Evolutionary conservation across 2,113 vertebrate species (phyloP).

Genomic region (Progne subis): DNA sequence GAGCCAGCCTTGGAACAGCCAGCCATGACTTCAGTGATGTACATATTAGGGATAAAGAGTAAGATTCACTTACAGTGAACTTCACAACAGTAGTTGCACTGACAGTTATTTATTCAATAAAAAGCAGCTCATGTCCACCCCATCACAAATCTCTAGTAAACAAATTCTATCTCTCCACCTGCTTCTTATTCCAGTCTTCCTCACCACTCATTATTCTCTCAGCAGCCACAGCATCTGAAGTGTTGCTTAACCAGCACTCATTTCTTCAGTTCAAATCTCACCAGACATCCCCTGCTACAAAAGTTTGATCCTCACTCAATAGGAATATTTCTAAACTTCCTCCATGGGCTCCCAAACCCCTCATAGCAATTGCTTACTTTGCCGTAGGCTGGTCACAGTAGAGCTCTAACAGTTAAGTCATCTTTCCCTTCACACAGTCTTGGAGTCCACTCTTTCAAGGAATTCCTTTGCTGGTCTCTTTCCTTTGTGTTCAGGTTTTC

Average conservation of each 20-base stretch:
- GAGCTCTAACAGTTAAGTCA: not conserved
- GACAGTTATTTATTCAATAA: conserved; percentile 8
- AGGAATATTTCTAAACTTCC: not conserved
- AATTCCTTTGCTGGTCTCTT: not conserved
- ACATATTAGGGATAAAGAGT: not conserved
- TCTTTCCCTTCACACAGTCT: not conserved
- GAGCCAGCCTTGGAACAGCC: not conserved
- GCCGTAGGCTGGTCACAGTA: not conserved
- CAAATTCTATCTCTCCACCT: not conserved
- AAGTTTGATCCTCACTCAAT: not conserved
- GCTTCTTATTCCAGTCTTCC: not conserved
- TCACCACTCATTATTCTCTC: not conserved
- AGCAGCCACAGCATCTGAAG: not conserved
- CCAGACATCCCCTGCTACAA: not conserved
- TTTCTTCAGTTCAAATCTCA: not conserved
- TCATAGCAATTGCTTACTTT: not conserved
- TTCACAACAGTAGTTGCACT: not conserved
- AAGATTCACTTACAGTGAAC: not conserved
- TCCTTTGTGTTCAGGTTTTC: not conserved
- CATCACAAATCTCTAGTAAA: not conserved
- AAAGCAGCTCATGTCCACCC: not conserved
- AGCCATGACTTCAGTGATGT: not conserved
- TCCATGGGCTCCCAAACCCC: not conserved
- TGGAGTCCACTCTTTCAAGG: not conserved
- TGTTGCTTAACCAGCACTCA: not conserved